Evolutionary conservation across 2,888 invertebrate genomes (phyloP).

Genomic region (Macrosoma leucophasiata): DNA sequence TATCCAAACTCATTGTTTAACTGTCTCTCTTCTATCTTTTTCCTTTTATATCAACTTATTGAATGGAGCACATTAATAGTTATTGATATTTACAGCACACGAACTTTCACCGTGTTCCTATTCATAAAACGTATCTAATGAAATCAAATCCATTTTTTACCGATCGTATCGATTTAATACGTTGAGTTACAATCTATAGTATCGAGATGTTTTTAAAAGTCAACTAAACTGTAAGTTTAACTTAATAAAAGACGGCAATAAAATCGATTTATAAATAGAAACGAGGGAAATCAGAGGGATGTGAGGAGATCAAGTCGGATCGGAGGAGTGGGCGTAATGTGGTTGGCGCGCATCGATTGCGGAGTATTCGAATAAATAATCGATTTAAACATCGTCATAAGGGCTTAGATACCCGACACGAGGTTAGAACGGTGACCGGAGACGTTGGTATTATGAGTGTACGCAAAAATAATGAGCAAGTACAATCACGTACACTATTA

Average conservation of each 20-base stretch:
- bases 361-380: slow-evolving; percentile 57
- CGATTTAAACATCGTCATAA: slow-evolving; percentile 52
- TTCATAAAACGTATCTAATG: slow-evolving; percentile 20
- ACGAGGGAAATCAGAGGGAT: slow-evolving; percentile 45
- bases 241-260: slow-evolving; percentile 31
- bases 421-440: slow-evolving; percentile 43
- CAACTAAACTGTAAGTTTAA: slow-evolving; percentile 33
- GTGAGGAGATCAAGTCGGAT: slow-evolving; percentile 33
- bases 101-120: slow-evolving; percentile 27
- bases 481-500: slow-evolving; percentile 31
- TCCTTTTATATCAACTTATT: slow-evolving; percentile 16
- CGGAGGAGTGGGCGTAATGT: slow-evolving; percentile 52
- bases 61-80: slow-evolving; percentile 17
- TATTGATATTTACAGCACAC: slow-evolving; percentile 21
- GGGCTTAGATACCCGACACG: slow-evolving; percentile 44
- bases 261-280: slow-evolving; percentile 38
- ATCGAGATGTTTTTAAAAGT: slow-evolving; percentile 29
- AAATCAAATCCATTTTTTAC: slow-evolving; percentile 31
- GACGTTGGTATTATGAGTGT: slow-evolving; percentile 42
- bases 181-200: slow-evolving; percentile 28
- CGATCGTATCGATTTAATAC: slow-evolving; percentile 32
- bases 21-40: slow-evolving; percentile 10
- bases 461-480: slow-evolving; percentile 49
- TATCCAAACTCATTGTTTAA: slow-evolving; percentile 19
- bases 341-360: slow-evolving; percentile 42